Evolutionary conservation across 37 sponge, comb jelly and placozoan genomes (phyloP), one percentile per base, ranked within the genome.

Genomic region (Spongilla lacustris): DNA sequence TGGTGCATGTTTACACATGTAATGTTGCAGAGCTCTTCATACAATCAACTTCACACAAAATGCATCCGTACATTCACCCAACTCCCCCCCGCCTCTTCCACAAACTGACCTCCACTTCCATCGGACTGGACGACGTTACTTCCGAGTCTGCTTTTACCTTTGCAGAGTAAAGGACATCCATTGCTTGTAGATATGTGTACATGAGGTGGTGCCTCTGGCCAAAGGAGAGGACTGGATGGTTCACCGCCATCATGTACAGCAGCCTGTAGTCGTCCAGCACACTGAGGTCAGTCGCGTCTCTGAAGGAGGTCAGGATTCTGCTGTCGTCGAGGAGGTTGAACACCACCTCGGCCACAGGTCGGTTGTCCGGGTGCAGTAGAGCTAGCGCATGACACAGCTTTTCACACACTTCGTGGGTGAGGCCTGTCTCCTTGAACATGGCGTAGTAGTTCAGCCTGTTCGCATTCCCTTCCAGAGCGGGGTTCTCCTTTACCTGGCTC

Each of bases 161-260:
- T 29, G 76, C 88, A 22, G 25, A 25, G 11, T 78, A 88, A 9
- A 83, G 21, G 25, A 77, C 69, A 71, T 88, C 88, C 83, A 88
- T 77, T 0, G 77, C 33, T 14, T 88, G 88, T 30, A 88, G 77
- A 83, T 75, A 88, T 3, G 71, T 82, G 83, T 88, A 88, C 81
- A 90, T 78, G 21, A 91, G 84, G 24, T 84, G 83, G 34, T 87
- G 79, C 49, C 92, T 33, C 36, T 94, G 88, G 66, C 80, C 71
- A 49, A 87, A 94, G 29, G 88, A 68, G 68, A 94, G 73, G 5
- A 88, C 87, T 0, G 94, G 91, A 33, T 94, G 94, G 69, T 94
- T 80, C 22, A 88, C 77, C 0, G 91, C 91, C 94, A 94, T 87
- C n/a, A 90, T 82, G 38, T 94, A 94, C 31, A 94, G 74, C 81